phyloP scores from a whole-genome alignment of 2,113 vertebrate genomes.

The Odontophorus gujanensis region DNA sequence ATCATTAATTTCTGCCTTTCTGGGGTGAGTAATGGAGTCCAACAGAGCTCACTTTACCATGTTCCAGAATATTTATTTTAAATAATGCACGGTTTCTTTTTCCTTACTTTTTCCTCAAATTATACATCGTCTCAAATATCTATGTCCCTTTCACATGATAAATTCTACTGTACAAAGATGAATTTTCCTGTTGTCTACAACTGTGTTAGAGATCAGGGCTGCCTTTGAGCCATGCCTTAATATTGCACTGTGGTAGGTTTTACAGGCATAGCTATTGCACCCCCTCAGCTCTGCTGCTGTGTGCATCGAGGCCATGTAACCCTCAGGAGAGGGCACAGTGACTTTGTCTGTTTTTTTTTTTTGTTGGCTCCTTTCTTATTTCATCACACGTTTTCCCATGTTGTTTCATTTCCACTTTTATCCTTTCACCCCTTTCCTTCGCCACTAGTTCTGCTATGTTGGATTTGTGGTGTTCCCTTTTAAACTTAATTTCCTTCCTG shows the following conservation, averaged over 20 bases:
- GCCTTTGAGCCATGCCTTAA: slow-evolving; percentile 9
- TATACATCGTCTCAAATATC: slow-evolving; percentile 76
- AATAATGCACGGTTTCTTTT: slow-evolving; percentile 76
- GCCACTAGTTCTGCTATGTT: background rate
- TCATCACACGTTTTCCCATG: background rate
- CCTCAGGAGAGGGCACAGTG: slow-evolving; percentile 41
- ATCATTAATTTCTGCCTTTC: slow-evolving; percentile 70
- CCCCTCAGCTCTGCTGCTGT: slow-evolving; percentile 22
- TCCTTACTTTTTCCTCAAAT: slow-evolving; percentile 69
- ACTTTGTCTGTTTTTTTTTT: slow-evolving; percentile 4
- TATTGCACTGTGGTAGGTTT: background rate
- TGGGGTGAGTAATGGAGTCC: slow-evolving; percentile 67
- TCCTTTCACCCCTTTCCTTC: background rate
- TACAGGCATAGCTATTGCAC: background rate
- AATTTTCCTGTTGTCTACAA: slow-evolving; percentile 68
- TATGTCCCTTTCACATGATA: slow-evolving; percentile 77
- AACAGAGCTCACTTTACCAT: slow-evolving; percentile 57
- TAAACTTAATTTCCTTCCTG: background rate
- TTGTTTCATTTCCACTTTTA: background rate
- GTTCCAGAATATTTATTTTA: slow-evolving; percentile 75
- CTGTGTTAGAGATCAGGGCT: slow-evolving; percentile 13
- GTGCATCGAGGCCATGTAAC: background rate
- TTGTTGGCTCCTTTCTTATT: background rate
- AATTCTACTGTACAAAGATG: slow-evolving; percentile 75
- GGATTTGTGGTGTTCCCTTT: background rate